Evolutionary conservation across 1,140 invertebrate species (phyloP), one percentile per base, ranked within the genome.

Genomic region (Drosophila cardini): DNA sequence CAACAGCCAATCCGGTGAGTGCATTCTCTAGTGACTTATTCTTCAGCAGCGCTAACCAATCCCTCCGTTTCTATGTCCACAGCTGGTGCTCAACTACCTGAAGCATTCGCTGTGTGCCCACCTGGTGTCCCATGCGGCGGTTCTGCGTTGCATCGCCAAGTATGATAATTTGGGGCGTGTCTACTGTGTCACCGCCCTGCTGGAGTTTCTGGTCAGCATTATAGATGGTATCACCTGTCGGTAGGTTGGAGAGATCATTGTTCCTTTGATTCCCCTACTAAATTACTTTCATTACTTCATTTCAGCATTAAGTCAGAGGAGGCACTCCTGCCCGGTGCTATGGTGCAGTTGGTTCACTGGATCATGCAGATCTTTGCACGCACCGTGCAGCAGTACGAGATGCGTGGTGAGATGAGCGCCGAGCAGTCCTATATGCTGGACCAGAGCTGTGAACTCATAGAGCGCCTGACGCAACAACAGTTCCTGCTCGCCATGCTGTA

Each of bases 91-190:
- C 71, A 97, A 97, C 13, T 99, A 98, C 92, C 93, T 99, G 32
- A 97, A 96, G 91, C 97, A 99, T 93, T 98, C 96, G 4, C 92
- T 98, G 34, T 96, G 96, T 80, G 96, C 97, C 26, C 97, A 97
- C 93, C 92, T 98, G 45, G 96, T 99, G 0, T 98, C 97, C 1
- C 97, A 97, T 93, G 96, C 96, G 11, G 96, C 97, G 9, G 97
- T 98, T 0, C 90, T 99, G 11, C 95, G 96, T 90, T 94, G 97
- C 78, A 96, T 99, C 60, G 95, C 97, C 50, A 97, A 98, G 93
- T 98, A 97, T 92, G 96, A 97, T 79, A 95, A 96, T 42, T 96
- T 97, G 80, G 95, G 96, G 75, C 98, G 98, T 91, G 96, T 97
- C 1, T 96, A 98, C 91, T 98, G 98, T 92, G 95, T 98, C 34